Conservation (phyloP, 2,113 vertebrate species). For the Sinocyclocheilus anophthalmus region DNA sequence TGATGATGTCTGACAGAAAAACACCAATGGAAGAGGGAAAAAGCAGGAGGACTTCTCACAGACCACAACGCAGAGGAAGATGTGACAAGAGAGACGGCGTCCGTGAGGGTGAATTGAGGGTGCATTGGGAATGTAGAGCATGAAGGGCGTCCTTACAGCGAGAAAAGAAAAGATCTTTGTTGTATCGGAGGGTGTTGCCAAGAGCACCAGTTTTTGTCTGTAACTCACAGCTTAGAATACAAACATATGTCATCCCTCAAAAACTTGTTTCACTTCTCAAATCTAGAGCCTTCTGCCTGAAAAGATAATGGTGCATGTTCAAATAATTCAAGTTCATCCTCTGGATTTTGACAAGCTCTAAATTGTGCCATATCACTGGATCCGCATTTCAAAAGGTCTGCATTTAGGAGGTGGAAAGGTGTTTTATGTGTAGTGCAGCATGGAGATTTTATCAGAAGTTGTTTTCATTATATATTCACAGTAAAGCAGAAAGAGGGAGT, state of each 20-base stretch:
- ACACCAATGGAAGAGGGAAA: conserved; percentile 14
- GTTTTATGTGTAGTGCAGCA: background rate
- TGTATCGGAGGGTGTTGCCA: background rate
- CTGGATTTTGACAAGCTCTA: background rate
- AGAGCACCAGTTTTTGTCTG: conserved; percentile 27
- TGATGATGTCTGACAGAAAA: background rate
- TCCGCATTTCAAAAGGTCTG: background rate
- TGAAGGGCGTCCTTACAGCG: conserved; percentile 45
- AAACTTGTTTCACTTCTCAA: conserved; percentile 22
- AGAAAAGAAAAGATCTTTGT: conserved; percentile 45
- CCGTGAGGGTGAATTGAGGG: conserved; percentile 20
- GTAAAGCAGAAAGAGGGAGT: background rate
- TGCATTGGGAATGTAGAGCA: conserved; percentile 12
- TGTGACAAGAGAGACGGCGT: background rate
- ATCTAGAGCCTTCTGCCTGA: background rate
- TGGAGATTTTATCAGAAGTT: background rate
- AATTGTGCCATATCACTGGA: background rate
- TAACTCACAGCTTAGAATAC: conserved; percentile 31
- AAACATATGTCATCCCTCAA: conserved; percentile 19
- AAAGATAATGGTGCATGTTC: background rate
- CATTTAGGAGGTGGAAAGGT: background rate
- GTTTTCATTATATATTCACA: conserved; percentile 1
- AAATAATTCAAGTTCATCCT: conserved; percentile 9
- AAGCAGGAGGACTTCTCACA: background rate
- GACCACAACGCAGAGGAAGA: background rate